phyloP scores from a whole-genome alignment of 2,797 vertebrate species.

The Chromis chromis region DNA sequence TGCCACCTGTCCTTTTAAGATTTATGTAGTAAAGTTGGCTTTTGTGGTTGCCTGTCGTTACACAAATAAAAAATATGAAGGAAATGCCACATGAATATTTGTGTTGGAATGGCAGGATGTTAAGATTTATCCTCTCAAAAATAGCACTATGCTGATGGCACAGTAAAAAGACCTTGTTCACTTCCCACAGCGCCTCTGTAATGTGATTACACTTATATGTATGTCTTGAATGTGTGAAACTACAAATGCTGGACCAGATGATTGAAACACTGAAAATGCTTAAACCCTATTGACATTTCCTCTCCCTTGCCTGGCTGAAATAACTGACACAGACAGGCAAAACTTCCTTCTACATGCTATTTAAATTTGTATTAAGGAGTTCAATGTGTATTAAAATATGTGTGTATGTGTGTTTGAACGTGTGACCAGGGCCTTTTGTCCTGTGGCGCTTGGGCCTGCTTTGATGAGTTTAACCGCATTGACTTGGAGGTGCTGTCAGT shows the following conservation, averaged over 20 bases:
- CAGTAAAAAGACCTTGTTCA: background rate
- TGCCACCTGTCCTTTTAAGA: slow-evolving; percentile 2
- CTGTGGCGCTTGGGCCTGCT: slow-evolving; percentile 94
- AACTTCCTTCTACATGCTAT: background rate
- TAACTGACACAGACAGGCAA: background rate
- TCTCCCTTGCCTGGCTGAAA: slow-evolving; percentile 3
- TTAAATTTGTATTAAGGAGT: background rate
- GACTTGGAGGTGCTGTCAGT: slow-evolving; percentile 95
- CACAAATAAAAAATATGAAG: background rate
- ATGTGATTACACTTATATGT: slow-evolving; percentile 9
- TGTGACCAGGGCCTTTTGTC: slow-evolving; percentile 89
- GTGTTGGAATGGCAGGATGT: background rate
- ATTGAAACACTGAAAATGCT: background rate
- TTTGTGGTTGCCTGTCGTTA: background rate
- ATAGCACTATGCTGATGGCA: background rate
- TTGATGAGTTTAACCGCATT: slow-evolving; percentile 96
- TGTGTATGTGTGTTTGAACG: slow-evolving; percentile 21
- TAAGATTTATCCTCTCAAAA: slow-evolving; percentile 14
- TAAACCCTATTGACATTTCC: slow-evolving; percentile 1
- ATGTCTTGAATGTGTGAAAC: background rate
- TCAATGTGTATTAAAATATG: slow-evolving; percentile 3
- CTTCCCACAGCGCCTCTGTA: background rate
- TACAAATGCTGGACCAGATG: background rate
- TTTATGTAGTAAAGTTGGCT: background rate
- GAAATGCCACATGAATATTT: background rate